Evolutionary conservation across 1,140 invertebrate species (phyloP).

Genomic region (Dendrolimus kikuchii): DNA sequence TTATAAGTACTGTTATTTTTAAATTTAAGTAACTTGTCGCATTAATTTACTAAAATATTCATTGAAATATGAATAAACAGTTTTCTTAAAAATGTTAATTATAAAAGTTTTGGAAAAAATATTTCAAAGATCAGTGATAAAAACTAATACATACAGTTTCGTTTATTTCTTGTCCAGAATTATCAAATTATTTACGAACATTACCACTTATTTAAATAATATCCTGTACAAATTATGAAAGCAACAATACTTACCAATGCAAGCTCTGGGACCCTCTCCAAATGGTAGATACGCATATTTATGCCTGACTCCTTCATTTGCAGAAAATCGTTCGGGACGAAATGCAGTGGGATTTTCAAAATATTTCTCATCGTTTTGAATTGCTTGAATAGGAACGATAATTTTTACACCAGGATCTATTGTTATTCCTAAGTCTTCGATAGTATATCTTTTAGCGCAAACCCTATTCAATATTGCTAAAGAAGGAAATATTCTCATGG

Average conservation of each 20-base stretch:
- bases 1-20: too few species aligned
- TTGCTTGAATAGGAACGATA: slow-evolving; percentile 44
- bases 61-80: too few species aligned
- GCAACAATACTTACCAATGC: slow-evolving; percentile 20
- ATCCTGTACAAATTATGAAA: background rate
- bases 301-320: slow-evolving; percentile 39
- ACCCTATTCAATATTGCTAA: slow-evolving; percentile 38
- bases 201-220: background rate
- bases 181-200: too few species aligned
- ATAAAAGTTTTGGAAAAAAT: too few species aligned
- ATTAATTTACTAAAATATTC: too few species aligned
- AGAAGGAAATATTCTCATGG: slow-evolving; percentile 53
- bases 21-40: too few species aligned
- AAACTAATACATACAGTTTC: too few species aligned
- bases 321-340: slow-evolving; percentile 71
- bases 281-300: slow-evolving; percentile 41
- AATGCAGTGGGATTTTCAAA: slow-evolving; percentile 70
- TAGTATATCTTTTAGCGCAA: slow-evolving; percentile 47
- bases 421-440: slow-evolving; percentile 38
- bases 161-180: too few species aligned
- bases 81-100: too few species aligned
- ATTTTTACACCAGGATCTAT: slow-evolving; percentile 43
- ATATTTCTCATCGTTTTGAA: slow-evolving; percentile 70
- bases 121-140: too few species aligned
- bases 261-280: slow-evolving; percentile 25